Evolutionary conservation across 2,888 invertebrate genomes (phyloP).

Genomic region (Eristalinus aeneus): DNA sequence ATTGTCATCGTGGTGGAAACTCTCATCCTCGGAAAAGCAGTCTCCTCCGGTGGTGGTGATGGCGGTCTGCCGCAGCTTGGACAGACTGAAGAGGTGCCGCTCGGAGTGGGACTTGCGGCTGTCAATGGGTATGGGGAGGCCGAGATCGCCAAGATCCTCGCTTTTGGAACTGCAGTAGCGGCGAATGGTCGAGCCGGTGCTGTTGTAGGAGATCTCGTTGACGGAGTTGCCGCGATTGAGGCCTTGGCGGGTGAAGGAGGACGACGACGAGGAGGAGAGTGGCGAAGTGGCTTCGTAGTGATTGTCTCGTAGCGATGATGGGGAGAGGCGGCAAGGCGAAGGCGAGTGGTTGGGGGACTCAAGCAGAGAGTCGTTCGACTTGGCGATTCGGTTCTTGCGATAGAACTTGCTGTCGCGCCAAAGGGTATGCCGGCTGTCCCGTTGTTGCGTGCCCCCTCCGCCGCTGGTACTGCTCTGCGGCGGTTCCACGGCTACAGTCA

Average conservation of each 20-base stretch:
- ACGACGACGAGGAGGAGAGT: slow-evolving; percentile 74
- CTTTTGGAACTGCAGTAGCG: slow-evolving; percentile 78
- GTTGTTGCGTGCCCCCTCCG: slow-evolving; percentile 69
- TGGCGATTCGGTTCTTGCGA: slow-evolving; percentile 80
- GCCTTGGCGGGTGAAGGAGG: slow-evolving; percentile 75
- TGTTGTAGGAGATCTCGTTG: slow-evolving; percentile 71
- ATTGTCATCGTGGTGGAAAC: slow-evolving; percentile 79
- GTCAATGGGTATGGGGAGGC: slow-evolving; percentile 77
- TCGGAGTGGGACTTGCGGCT: slow-evolving; percentile 79
- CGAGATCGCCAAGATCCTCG: slow-evolving; percentile 77
- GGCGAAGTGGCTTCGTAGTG: slow-evolving; percentile 76
- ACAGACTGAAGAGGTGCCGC: slow-evolving; percentile 77
- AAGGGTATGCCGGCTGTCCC: slow-evolving; percentile 77
- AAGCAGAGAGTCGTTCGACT: slow-evolving; percentile 80
- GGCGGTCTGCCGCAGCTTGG: slow-evolving; percentile 79
- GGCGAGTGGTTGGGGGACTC: slow-evolving; percentile 77
- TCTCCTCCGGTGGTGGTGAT: slow-evolving; percentile 77
- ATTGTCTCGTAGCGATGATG: slow-evolving; percentile 77
- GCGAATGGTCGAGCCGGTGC: slow-evolving; percentile 65
- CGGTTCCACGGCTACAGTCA: slow-evolving; percentile 71
- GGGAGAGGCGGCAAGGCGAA: slow-evolving; percentile 75
- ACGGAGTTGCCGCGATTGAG: slow-evolving; percentile 76
- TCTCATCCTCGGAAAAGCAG: slow-evolving; percentile 77
- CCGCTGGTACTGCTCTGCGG: slow-evolving; percentile 47
- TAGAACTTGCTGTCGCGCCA: slow-evolving; percentile 81